phyloP scores from a whole-genome alignment of 2,797 vertebrate species.

The Enteromius fasciolatus region DNA sequence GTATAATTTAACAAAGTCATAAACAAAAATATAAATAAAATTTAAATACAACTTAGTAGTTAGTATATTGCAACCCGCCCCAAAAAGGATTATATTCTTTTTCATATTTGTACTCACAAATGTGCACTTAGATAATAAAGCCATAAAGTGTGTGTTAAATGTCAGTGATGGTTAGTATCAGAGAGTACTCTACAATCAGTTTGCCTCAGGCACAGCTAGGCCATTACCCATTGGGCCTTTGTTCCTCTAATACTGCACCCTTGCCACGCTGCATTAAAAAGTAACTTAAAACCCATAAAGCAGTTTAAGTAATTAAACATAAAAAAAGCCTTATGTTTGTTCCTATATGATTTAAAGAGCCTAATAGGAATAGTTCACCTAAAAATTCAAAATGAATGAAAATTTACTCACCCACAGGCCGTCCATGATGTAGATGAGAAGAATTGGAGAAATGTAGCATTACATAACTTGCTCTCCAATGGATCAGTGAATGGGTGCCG shows the following conservation, averaged over 20 bases:
- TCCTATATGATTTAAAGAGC: neutral
- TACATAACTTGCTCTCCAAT: neutral
- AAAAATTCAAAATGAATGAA: neutral
- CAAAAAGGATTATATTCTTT: neutral
- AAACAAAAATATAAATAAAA: neutral
- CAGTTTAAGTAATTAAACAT: constrained; percentile 9
- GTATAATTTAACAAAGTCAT: neutral
- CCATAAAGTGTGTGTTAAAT: constrained; percentile 12
- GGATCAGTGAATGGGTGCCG: neutral
- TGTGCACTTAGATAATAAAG: neutral
- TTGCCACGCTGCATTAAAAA: constrained; percentile 15
- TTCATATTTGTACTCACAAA: neutral
- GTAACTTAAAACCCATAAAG: neutral
- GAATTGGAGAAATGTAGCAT: neutral
- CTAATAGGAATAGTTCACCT: neutral
- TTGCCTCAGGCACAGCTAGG: constrained; percentile 33
- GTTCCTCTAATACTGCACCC: constrained; percentile 29
- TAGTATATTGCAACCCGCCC: neutral
- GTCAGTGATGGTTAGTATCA: neutral
- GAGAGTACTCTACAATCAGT: neutral
- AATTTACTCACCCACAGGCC: neutral
- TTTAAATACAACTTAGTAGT: neutral
- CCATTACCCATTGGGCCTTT: constrained; percentile 22
- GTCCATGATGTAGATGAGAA: neutral
- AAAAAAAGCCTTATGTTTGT: neutral